Percentiles rank a stretch among this genome's conserved stretches.
Evolutionary conservation across 2,888 invertebrate genomes (phyloP).

Genomic region (Brachyptera risi): DNA sequence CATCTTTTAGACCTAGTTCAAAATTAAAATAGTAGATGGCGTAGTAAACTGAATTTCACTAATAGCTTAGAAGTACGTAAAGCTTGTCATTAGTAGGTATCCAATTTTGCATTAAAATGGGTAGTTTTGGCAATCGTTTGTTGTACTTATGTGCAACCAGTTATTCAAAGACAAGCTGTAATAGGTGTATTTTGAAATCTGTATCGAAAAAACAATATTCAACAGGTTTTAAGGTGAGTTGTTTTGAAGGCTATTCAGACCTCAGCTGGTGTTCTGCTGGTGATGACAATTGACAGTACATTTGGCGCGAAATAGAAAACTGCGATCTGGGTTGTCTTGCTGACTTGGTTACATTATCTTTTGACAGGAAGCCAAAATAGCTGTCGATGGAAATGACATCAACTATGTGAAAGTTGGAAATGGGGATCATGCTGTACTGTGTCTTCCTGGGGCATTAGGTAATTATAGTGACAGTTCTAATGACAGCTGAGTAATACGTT

Average conservation of each 20-base stretch:
- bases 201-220: background rate
- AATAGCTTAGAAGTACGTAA: too few species aligned
- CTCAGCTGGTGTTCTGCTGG: background rate
- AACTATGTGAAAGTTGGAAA: slow-evolving; percentile 60
- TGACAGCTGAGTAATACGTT: too few species aligned
- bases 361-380: slow-evolving; percentile 59
- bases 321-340: background rate
- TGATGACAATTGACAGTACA: background rate
- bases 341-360: slow-evolving; percentile 10
- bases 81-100: background rate
- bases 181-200: background rate
- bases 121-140: background rate
- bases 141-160: background rate
- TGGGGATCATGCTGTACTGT: slow-evolving; percentile 58
- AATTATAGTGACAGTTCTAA: too few species aligned
- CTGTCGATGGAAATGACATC: slow-evolving; percentile 55
- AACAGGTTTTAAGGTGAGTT: slow-evolving; percentile 4
- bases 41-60: background rate
- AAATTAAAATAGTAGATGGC: background rate
- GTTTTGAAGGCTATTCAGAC: too few species aligned
- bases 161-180: background rate
- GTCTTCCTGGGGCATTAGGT: slow-evolving; percentile 77
- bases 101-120: background rate
- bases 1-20: background rate
- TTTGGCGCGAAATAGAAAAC: background rate